phyloP scores from a whole-genome alignment of 2,888 invertebrate genomes.

The Unio pictorum region DNA sequence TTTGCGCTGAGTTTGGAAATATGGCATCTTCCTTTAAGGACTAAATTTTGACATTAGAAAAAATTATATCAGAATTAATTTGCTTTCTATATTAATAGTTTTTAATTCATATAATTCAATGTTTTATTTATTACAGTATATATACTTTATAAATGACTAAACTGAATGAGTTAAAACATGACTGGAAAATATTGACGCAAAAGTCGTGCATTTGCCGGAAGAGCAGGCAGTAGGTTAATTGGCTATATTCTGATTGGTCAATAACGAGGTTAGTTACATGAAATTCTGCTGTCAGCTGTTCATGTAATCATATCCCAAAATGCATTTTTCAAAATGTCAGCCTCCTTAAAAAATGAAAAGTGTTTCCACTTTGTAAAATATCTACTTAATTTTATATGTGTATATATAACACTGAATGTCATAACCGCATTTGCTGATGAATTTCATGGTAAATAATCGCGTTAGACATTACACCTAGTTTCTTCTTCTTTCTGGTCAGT shows the following conservation, averaged over 20 bases:
- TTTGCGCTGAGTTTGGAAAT: slow-evolving; percentile 20
- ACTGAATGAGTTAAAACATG: too few species aligned
- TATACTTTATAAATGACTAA: too few species aligned
- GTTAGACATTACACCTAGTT: neutral
- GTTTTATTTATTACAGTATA: too few species aligned
- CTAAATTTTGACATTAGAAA: too few species aligned
- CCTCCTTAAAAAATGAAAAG: slow-evolving; percentile 26
- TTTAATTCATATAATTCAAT: too few species aligned
- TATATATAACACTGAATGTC: slow-evolving; percentile 16
- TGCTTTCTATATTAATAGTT: too few species aligned
- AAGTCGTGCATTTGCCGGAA: slow-evolving; percentile 7
- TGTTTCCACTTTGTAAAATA: slow-evolving; percentile 11
- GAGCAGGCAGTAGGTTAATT: slow-evolving; percentile 25
- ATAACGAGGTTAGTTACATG: slow-evolving; percentile 39
- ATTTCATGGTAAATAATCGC: slow-evolving; percentile 16
- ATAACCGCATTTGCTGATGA: slow-evolving; percentile 13
- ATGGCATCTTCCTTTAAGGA: neutral
- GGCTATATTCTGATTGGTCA: slow-evolving; percentile 37
- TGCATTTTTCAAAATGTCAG: slow-evolving; percentile 47
- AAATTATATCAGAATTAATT: too few species aligned
- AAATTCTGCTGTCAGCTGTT: slow-evolving; percentile 34
- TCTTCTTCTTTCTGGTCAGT: too few species aligned
- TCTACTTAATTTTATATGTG: slow-evolving; percentile 7
- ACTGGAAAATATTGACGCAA: slow-evolving; percentile 4
- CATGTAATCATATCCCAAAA: slow-evolving; percentile 49